Base-by-base conservation (phyloP, 2,797 vertebrate genomes). In the Poeciliopsis gracilis region DNA sequence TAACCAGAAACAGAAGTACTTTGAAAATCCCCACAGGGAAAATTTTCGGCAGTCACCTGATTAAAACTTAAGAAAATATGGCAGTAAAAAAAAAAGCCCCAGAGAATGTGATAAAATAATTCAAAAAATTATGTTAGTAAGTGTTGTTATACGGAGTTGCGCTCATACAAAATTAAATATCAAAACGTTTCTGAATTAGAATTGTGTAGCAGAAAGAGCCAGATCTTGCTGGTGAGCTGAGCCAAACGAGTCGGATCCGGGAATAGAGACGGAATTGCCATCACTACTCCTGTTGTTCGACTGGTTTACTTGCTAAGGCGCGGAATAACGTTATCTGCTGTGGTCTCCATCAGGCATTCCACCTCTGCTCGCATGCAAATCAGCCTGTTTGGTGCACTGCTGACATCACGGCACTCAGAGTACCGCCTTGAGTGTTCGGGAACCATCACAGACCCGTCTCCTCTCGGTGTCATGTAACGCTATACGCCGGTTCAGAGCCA, bases 381-480 rank as follows among this genome's bases (percentile, higher is more conserved):
- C 66, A 47, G 45, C 49, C 25, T 18, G 45, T 28, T 72, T 4
- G 28, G 45, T 46, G 20, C 45, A 49, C 10, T 46, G 15, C 16
- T 33, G 45, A n/a, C 79, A 75, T 71, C 71, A 79, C 88, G 70
- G 78, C 77, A 71, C 63, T 9, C 61, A 4, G 61, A 66, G 61
- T 1, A 18, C 61, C 55, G 28, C 73, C 57, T 41, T 66, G 13
- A 25, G 41, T 69, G 73, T 77, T 79, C 4, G 53, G 73, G 55
- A 73, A 80, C 71, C 66, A 36, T 74, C 61, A 82, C 82, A 66
- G 33, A 66, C 30, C 61, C 87, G 77, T 83, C 84, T 82, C 76
- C 15, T 74, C 73, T 75, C 18, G 13, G 47, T 85, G 83, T 82
- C 85, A 82, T 87, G 92, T 90, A 92, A 93, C 36, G 81, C 76